Conservation (phyloP, 2,888 invertebrate genomes). For the Drosophila atripex region DNA sequence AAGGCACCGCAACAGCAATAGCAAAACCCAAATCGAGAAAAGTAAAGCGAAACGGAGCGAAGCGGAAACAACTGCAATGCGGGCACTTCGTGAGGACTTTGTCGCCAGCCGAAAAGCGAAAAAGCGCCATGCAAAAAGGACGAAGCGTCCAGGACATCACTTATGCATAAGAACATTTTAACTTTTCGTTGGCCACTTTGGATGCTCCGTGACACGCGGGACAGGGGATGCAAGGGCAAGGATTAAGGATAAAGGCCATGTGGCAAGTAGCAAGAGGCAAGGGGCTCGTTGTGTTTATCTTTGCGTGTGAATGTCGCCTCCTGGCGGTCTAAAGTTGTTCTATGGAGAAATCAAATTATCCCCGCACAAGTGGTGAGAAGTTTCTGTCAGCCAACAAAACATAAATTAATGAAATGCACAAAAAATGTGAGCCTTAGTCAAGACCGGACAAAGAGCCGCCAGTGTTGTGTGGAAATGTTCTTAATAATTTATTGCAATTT, state of each 20-base stretch:
- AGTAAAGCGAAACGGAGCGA: constrained; percentile 25
- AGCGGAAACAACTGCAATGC: constrained; percentile 74
- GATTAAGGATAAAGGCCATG: background rate
- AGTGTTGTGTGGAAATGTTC: constrained; percentile 59
- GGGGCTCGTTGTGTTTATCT: constrained; percentile 55
- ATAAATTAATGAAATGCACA: constrained; percentile 68
- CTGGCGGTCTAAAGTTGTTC: constrained; percentile 55
- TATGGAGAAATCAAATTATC: constrained; percentile 41
- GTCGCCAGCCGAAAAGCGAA: constrained; percentile 44
- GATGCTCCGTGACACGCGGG: constrained; percentile 37
- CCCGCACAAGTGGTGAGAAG: constrained; percentile 38
- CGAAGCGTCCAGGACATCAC: constrained; percentile 54
- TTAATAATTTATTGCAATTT: constrained; percentile 76
- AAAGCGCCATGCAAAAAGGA: constrained; percentile 20
- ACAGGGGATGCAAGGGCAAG: constrained; percentile 18
- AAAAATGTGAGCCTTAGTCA: constrained; percentile 34
- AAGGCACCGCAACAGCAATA: constrained; percentile 6
- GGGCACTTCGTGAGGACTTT: constrained; percentile 73
- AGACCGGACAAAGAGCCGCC: background rate
- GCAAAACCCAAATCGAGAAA: background rate
- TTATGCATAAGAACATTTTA: constrained; percentile 77
- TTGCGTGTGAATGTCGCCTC: constrained; percentile 67
- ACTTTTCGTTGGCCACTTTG: constrained; percentile 74
- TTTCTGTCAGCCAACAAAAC: constrained; percentile 35
- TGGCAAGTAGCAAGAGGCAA: background rate